Conservation (phyloP, 2,888 invertebrate genomes). For the Lacanobia wlatinum region DNA sequence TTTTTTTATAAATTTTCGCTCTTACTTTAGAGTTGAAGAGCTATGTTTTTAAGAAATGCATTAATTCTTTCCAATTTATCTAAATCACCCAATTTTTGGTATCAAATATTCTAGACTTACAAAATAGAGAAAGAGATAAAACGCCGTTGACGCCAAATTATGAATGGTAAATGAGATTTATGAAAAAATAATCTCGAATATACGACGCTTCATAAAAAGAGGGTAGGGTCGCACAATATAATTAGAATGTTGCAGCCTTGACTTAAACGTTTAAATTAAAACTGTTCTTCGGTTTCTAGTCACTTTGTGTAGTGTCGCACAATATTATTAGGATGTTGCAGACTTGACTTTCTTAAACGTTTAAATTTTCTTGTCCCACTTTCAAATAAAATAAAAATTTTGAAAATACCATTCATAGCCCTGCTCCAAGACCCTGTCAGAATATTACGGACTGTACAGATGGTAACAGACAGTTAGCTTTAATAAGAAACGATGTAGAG, state of each 20-base stretch:
- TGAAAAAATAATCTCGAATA: slow-evolving; percentile 48
- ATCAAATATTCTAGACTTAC: slow-evolving; percentile 74
- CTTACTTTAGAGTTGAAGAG: slow-evolving; percentile 67
- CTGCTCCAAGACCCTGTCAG: slow-evolving; percentile 59
- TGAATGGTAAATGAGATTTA: slow-evolving; percentile 45
- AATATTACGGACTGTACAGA: slow-evolving; percentile 35
- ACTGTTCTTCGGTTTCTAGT: too few species aligned
- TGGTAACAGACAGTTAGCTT: slow-evolving; percentile 13
- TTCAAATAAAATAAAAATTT: slow-evolving; percentile 30
- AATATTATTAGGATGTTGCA: too few species aligned
- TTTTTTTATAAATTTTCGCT: slow-evolving; percentile 78
- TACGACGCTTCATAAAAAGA: slow-evolving; percentile 54
- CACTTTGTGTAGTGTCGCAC: too few species aligned
- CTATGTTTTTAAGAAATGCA: slow-evolving; percentile 60
- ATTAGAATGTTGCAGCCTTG: too few species aligned
- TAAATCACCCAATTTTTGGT: slow-evolving; percentile 81
- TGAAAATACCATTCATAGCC: slow-evolving; percentile 49
- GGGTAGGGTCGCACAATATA: slow-evolving; percentile 3
- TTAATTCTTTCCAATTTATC: slow-evolving; percentile 70
- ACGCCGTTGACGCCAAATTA: slow-evolving; percentile 46
- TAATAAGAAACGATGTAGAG: slow-evolving; percentile 9
- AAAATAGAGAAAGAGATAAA: slow-evolving; percentile 60
- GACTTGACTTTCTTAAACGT: too few species aligned
- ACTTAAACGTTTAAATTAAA: too few species aligned
- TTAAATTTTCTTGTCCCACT: slow-evolving; percentile 25